Evolutionary conservation across 2,888 invertebrate species (phyloP), one percentile per base, ranked within the genome.

Genomic region (Taphrorychus bicolor): DNA sequence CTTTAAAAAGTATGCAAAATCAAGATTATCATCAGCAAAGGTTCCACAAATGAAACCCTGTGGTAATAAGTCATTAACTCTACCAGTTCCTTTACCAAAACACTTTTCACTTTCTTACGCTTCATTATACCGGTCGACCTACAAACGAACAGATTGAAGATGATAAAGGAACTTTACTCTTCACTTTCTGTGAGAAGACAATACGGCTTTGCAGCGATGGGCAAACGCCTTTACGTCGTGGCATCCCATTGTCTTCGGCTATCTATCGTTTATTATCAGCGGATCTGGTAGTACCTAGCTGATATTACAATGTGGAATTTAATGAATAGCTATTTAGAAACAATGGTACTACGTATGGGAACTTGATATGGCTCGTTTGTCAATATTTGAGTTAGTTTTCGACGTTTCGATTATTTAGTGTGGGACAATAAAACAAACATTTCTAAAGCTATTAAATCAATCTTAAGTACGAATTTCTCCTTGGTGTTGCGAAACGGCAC

Each of bases 61-160:
- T 11, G 32, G 32, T 32, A 32, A 32, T 32, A 7, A 45, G 45
- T 45, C 45, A 45, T 45, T 45, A 7, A 45, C 17, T 45, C 17
- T 17, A 45, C 1, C 17, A 45, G 45, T 45, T 45, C 14, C 45
- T 11, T 16, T 5, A 45, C 14, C 7, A 45, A 45, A 45, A 45
- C 45, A 45, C 45, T 52, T 59, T 64, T 64, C 59, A 64, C 64
- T 64, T 64, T 64, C 58, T 64, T 52, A 42, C 51, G 24, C 58
- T 64, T 64, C 57, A 59, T 64, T 59, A 41, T 57, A 24, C 51
- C 22, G 23, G 22, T 52, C 45, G 58, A 51, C 63, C 63, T 32
- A 63, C 57, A 48, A 63, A 63, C 18, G 53, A 40, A 24, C 32
- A 63, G 63, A 63, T 63, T 49, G 21, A 40, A 22, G 22, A 9